phyloP scores from a whole-genome alignment of 1,140 invertebrate genomes.

The Tetramorium alpestre region DNA sequence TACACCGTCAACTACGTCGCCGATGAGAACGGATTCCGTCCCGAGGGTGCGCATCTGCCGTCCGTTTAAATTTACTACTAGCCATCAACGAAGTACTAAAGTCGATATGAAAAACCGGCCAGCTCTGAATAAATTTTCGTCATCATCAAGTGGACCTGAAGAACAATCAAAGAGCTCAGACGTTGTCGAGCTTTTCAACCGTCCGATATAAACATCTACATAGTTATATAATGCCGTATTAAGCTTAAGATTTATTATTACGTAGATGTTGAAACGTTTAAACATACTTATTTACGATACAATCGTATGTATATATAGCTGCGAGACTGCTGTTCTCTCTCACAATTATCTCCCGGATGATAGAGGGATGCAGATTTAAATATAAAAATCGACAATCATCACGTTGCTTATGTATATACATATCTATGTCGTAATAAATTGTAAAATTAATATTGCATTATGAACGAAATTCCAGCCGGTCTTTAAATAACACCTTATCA shows the following conservation, averaged over 20 bases:
- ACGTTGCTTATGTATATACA: background rate
- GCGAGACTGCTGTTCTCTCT: background rate
- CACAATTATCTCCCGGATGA: too few relatives aligned
- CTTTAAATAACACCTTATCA: background rate
- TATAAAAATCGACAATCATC: background rate
- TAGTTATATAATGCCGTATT: background rate
- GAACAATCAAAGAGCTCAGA: background rate
- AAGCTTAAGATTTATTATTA: background rate
- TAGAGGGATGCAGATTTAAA: background rate
- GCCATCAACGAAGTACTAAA: background rate
- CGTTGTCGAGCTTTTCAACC: background rate
- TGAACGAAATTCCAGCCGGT: background rate
- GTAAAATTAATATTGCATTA: constrained; percentile 21
- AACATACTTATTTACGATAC: background rate
- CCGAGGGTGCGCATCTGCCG: constrained; percentile 71
- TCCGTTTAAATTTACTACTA: constrained; percentile 6
- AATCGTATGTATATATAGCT: background rate
- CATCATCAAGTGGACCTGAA: background rate
- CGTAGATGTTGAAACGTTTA: background rate
- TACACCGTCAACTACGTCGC: constrained; percentile 84
- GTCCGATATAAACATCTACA: background rate
- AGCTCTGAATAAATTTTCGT: background rate
- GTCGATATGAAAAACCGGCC: background rate
- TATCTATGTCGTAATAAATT: background rate
- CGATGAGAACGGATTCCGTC: constrained; percentile 83